These are phyloP conservation scores for Rhaphigaster nebulosa DNA, from an alignment of 2,888 invertebrate genomes.

Conservation along the genomic window DNA sequence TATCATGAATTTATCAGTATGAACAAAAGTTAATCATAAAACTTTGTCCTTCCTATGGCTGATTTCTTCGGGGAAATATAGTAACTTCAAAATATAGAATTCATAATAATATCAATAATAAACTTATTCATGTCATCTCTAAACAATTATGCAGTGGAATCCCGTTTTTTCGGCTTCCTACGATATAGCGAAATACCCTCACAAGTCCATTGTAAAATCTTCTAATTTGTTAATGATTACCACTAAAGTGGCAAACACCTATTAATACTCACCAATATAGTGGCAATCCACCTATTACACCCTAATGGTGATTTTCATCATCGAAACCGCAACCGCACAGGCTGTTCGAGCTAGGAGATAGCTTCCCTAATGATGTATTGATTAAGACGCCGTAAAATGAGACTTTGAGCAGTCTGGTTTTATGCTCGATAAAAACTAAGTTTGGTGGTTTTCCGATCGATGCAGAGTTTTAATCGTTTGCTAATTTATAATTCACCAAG, in stretches of 20 bases:
- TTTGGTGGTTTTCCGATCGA: too few relatives aligned
- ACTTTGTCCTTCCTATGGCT: not conserved
- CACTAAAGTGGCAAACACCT: not conserved
- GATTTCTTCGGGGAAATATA: not conserved
- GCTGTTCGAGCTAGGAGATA: not conserved
- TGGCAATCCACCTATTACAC: not conserved
- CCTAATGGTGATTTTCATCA: not conserved
- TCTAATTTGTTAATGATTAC: not conserved
- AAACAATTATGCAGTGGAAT: too few relatives aligned
- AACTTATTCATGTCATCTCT: too few relatives aligned
- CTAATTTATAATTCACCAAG: too few relatives aligned
- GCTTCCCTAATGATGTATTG: not conserved
- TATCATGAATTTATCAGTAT: not conserved
- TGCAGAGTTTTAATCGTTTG: too few relatives aligned
- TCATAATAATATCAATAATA: too few relatives aligned
- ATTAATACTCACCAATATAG: not conserved
- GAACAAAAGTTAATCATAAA: not conserved
- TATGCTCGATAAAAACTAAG: not conserved
- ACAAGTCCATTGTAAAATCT: not conserved
- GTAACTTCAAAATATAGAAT: not conserved
- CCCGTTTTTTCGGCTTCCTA: too few relatives aligned
- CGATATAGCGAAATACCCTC: not conserved
- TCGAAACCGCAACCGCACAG: constrained; percentile 6
- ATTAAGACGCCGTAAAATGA: not conserved
- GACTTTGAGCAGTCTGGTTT: not conserved